These are phyloP conservation scores for Drosophila austrosaltans DNA, from an alignment of 2,888 invertebrate genomes.

Conservation along the genomic window DNA sequence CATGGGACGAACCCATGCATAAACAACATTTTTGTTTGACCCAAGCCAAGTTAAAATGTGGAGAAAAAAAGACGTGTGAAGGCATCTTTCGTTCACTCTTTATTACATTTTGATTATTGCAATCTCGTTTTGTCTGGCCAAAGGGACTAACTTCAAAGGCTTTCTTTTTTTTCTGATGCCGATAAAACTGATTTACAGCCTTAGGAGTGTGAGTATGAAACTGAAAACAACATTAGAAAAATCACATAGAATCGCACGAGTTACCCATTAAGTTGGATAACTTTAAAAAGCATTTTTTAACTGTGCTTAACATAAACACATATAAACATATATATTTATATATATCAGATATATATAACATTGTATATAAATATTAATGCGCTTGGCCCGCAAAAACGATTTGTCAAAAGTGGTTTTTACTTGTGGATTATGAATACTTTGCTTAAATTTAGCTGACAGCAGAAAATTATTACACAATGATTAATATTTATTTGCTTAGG, in stretches of 20 bases:
- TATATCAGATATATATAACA: constrained; percentile 2
- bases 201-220: constrained; percentile 24
- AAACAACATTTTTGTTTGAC: constrained; percentile 71
- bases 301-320: constrained; percentile 26
- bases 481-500: constrained; percentile 78
- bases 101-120: constrained; percentile 75
- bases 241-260: constrained; percentile 40
- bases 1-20: constrained; percentile 53
- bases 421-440: constrained; percentile 81
- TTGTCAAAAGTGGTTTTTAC: constrained; percentile 79
- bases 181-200: constrained; percentile 57
- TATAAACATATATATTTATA: constrained; percentile 4
- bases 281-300: constrained; percentile 52
- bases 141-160: constrained; percentile 40
- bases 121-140: constrained; percentile 56
- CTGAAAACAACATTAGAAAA: constrained; percentile 26
- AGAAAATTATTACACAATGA: constrained; percentile 81
- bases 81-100: constrained; percentile 43
- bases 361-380: constrained; percentile 41
- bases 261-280: constrained; percentile 31
- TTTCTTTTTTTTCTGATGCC: constrained; percentile 9
- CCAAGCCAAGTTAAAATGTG: constrained; percentile 63
- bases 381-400: constrained; percentile 65
- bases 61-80: constrained; percentile 51
- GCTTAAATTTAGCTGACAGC: constrained; percentile 81